Base-by-base conservation (phyloP, 2,888 invertebrate genomes). In the Acleris literana region DNA sequence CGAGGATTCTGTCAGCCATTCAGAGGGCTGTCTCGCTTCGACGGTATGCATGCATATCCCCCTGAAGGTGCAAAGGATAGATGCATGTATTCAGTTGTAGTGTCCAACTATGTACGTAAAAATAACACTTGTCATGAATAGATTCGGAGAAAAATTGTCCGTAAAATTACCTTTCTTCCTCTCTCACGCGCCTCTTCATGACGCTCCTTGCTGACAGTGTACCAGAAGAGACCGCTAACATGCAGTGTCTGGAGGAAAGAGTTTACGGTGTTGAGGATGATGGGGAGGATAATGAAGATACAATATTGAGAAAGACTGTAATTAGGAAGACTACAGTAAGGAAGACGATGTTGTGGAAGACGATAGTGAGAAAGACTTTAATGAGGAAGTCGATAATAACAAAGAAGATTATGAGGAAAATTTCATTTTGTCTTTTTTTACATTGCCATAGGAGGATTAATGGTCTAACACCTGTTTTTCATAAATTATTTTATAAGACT, bases 71-170 rank as follows among this genome's bases (percentile, higher is more conserved):
- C 95, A 0, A 95, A 97, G 71, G 97, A 97, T 72, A 94, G 97
- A 68, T 97, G 97, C 84, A 97, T 97, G 0, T 97, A 97, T 79
- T 97, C 97, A 63, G 97, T 97, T 75, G 97, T 97, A 88, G 97
- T 97, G 11, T 97, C 97, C 0, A 97, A 97, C 83, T n/a, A n/a
- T n/a, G n/a, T 97, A 97, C 82, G 97, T 97, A 9, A 97, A 97
- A 94, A 96, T 97, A 0, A 97, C 97, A 86, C 92, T 97, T 0
- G 93, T 96, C 0, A 93, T 97, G 25, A 96, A 97, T 68, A 95
- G 96, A 3, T 96, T 97, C 94, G 96, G 97, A 0, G 96, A 97
- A 1, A 96, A 96, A 68, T 87, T 97, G 9, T 95, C 96, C 0
- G 86, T 97, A 1, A 97, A 97, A 83, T 85, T 97, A 58, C 97